Conservation (phyloP, 2,797 vertebrate species). For the Pygocentrus nattereri region DNA sequence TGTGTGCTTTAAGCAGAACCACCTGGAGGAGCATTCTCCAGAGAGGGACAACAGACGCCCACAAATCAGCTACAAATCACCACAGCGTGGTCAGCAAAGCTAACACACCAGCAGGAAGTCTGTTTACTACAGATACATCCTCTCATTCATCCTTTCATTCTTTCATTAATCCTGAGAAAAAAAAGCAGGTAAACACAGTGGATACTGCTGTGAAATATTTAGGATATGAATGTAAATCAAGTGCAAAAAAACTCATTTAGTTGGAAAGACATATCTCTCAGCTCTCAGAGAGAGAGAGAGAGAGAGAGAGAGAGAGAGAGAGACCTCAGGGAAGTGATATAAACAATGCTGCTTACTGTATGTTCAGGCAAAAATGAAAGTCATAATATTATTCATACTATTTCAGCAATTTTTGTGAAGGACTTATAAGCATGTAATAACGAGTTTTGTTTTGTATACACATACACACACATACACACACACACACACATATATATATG, state of each 20-base stretch:
- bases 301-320: constrained; percentile 71
- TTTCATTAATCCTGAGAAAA: not conserved
- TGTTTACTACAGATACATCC: not conserved
- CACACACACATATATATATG: too few relatives aligned
- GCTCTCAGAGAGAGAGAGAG: constrained; percentile 77
- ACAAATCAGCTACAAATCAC: constrained; percentile 33
- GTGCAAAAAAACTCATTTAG: constrained; percentile 79
- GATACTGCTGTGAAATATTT: not conserved
- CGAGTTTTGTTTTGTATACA: too few relatives aligned
- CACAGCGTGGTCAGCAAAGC: not conserved
- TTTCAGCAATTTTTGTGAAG: too few relatives aligned
- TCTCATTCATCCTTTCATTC: not conserved
- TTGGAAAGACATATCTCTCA: constrained; percentile 82
- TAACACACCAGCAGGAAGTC: not conserved
- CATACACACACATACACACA: too few relatives aligned
- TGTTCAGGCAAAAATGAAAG: too few relatives aligned
- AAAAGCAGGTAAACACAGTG: not conserved
- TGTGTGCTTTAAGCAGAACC: constrained; percentile 64
- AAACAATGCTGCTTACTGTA: not conserved
- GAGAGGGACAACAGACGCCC: constrained; percentile 39
- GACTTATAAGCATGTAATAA: too few relatives aligned
- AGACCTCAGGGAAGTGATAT: not conserved
- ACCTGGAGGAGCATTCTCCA: constrained; percentile 66
- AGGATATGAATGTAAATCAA: not conserved
- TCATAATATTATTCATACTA: too few relatives aligned